Conservation (phyloP, 2,888 invertebrate species). For the Empis livida region DNA sequence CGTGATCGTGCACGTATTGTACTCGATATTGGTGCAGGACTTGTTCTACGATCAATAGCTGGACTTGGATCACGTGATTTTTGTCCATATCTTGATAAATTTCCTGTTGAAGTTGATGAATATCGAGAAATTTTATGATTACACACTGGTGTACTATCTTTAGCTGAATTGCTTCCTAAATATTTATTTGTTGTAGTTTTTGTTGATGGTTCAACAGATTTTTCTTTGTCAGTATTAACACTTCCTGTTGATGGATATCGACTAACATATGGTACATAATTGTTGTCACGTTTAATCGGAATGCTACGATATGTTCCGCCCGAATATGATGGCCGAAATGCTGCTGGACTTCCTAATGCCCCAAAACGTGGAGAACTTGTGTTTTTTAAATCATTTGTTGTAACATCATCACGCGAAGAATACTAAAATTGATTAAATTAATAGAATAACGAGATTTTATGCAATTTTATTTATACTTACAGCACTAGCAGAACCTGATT, state of each 20-base stretch:
- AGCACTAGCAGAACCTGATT: conserved; percentile 23
- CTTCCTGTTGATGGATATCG: conserved; percentile 21
- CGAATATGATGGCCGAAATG: conserved; percentile 35
- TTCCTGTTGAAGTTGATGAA: conserved; percentile 16
- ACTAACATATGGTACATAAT: conserved; percentile 24
- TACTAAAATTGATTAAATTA: conserved; percentile 19
- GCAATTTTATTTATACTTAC: conserved; percentile 17
- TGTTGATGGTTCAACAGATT: conserved; percentile 14
- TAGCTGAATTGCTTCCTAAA: background rate
- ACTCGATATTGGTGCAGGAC: conserved; percentile 36
- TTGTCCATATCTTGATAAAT: conserved; percentile 23
- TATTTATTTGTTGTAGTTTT: background rate
- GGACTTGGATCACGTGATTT: conserved; percentile 32
- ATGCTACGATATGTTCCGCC: conserved; percentile 32
- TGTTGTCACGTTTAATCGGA: conserved; percentile 26
- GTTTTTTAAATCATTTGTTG: conserved; percentile 7
- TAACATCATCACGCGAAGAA: conserved; percentile 26
- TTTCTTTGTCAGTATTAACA: conserved; percentile 18
- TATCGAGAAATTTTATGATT: conserved; percentile 8
- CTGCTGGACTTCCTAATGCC: conserved; percentile 27
- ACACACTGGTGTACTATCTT: background rate
- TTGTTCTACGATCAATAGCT: conserved; percentile 30
- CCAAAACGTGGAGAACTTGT: conserved; percentile 21
- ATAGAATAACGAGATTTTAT: background rate
- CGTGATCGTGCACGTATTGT: conserved; percentile 31